Base-by-base conservation (phyloP, 2,888 invertebrate genomes). In the Hypercompe scribonia region DNA sequence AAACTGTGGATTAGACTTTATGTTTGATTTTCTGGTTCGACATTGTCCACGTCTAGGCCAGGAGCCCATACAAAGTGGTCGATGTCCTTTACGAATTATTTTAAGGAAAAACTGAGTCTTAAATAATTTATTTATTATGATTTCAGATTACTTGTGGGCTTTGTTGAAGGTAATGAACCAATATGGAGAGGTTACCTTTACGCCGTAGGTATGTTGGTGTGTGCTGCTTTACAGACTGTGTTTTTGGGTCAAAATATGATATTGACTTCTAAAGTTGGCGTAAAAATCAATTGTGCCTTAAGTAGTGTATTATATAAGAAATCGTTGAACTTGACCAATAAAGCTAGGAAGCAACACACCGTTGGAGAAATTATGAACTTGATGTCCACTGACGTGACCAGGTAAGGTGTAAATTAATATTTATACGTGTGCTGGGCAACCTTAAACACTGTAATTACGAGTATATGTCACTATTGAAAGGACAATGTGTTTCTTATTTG, bases 321-420 rank as follows among this genome's bases (percentile, higher is more conserved):
- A 95, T 97, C 97, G 5, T 88, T 98, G 75, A 95, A 96, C 68
- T 96, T 98, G 90, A 97, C 97, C 0, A 97, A 97, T 87, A 92
- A 96, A 2, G 96, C 97, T 0, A 95, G 97, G 70, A 98, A 97
- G 88, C 97, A 97, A 81, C 97, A 97, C 0, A 98, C 98, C 0
- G 97, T 98, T 8, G 98, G 98, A 70, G 98, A 98, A 96, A 98
- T 98, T 82, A 98, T 98, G 3, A 98, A 98, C 90, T 92, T 98
- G 78, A 98, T 98, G 98, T 97, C 98, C 5, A 98, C 98, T 0
- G 98, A 98, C 90, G 98, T 98, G 0, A 98, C 98, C 89, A 95
- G 97, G 88, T 90, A 75, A 81, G 74, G 36, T 7, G 15, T 61
- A 61, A 7, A 61, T 31, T 61, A 31, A 61, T 4, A 31, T 15